Conservation (phyloP, 2,113 vertebrate genomes). For the Sceloporus undulatus region DNA sequence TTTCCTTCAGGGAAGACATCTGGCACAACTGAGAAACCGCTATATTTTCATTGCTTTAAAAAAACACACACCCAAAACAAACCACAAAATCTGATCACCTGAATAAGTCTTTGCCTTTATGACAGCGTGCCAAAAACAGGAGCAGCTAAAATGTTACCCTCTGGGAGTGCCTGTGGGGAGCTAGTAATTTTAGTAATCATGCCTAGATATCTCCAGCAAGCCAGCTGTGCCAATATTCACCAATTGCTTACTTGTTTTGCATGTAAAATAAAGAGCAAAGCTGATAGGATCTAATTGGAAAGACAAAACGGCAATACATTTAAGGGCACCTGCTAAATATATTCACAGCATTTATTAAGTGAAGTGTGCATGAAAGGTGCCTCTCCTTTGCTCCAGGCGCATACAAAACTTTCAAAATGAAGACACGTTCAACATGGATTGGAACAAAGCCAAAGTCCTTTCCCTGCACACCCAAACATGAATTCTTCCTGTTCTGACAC, state of each 20-base stretch:
- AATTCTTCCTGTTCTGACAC: conserved; percentile 58
- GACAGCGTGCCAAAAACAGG: conserved; percentile 11
- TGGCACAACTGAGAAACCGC: background rate
- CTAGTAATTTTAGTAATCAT: background rate
- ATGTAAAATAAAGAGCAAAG: conserved; percentile 48
- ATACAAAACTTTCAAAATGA: conserved; percentile 62
- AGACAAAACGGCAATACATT: conserved; percentile 60
- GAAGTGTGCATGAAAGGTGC: conserved; percentile 63
- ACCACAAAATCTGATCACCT: background rate
- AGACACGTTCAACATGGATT: conserved; percentile 54
- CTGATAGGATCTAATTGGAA: conserved; percentile 69
- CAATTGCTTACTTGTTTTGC: conserved; percentile 57
- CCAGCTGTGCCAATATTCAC: background rate
- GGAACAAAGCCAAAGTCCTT: conserved; percentile 62
- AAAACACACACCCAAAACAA: background rate
- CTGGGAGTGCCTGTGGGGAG: conserved; percentile 11
- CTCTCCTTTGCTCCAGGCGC: conserved; percentile 61
- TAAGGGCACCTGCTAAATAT: conserved; percentile 64
- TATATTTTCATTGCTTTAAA: background rate
- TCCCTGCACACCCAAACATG: conserved; percentile 62
- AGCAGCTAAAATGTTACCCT: conserved; percentile 49
- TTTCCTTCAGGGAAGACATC: background rate
- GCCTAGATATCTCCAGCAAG: background rate
- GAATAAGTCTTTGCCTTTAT: background rate
- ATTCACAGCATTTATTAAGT: conserved; percentile 70